Base-by-base conservation (phyloP, 2,888 invertebrate genomes). In the Noctuana brunneofusca region DNA sequence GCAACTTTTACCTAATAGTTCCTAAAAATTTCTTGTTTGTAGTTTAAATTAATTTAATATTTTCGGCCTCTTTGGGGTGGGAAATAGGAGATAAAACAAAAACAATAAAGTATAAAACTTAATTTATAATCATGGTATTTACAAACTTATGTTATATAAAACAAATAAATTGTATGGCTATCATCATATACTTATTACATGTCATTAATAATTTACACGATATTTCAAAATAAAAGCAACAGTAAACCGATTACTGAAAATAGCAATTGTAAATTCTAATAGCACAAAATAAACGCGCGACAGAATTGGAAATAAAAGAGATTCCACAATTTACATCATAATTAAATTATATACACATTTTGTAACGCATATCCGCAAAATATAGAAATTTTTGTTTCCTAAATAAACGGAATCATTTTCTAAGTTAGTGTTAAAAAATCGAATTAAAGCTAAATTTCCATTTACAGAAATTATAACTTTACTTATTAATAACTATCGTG, bases 71-170 rank as follows among this genome's bases (percentile, higher is more conserved):
- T 60, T 38, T 11, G 27, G n/a, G 16, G 49, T 50, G 18, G 57
- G 60, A 14, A 2, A 18, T 22, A 65, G 76, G 79, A 80, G 71
- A 74, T 70, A 74, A 86, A 88, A 87, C 83, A 87, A 89, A 89
- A 86, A 86, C 89, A 83, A 85, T 84, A 70, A 75, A 84, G 84
- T 91, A 90, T 90, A 90, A 91, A 91, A 91, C 90, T 91, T 91
- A 91, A 89, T 89, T 87, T 91, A 87, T 90, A 91, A 89, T 91
- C 85, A 85, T 89, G 86, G 84, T 91, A 91, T 91, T 90, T 91
- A 91, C 91, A 91, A 83, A 84, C 88, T 87, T 91, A 90, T 74
- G 71, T 87, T 89, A 90, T 89, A 89, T 87, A 90, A 91, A 90
- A 90, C 90, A 91, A 90, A 87, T 90, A 86, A 86, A 87, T 87